phyloP scores from a whole-genome alignment of 2,113 vertebrate species.

The Clarias gariepinus region DNA sequence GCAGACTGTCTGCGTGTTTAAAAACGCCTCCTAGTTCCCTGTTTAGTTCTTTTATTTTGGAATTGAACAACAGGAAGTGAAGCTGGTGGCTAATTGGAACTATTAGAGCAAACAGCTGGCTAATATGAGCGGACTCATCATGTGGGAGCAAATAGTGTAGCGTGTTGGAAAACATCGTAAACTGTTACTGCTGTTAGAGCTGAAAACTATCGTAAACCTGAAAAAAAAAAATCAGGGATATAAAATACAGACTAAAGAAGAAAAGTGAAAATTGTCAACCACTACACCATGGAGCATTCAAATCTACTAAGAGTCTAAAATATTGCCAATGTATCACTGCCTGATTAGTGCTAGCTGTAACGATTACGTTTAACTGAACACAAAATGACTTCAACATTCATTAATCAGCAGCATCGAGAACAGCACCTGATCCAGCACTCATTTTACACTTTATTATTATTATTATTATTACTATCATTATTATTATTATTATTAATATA shows the following conservation, averaged over 20 bases:
- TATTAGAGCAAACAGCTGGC: neutral
- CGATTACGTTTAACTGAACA: neutral
- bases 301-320: neutral
- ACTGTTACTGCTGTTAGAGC: neutral
- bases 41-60: neutral
- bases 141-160: neutral
- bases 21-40: neutral
- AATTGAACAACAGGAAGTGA: constrained; percentile 12
- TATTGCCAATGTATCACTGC: neutral
- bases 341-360: neutral
- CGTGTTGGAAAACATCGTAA: neutral
- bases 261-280: too few species aligned
- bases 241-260: too few species aligned
- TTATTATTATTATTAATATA: too few species aligned
- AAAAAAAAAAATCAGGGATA: too few species aligned
- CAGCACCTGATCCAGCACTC: neutral
- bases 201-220: too few species aligned
- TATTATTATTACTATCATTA: neutral
- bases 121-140: neutral
- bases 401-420: neutral
- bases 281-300: too few species aligned
- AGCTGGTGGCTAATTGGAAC: neutral
- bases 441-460: neutral
- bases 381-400: neutral
- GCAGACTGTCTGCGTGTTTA: neutral